Evolutionary conservation across 2,888 invertebrate genomes (phyloP).

Genomic region (Busseola fusca): DNA sequence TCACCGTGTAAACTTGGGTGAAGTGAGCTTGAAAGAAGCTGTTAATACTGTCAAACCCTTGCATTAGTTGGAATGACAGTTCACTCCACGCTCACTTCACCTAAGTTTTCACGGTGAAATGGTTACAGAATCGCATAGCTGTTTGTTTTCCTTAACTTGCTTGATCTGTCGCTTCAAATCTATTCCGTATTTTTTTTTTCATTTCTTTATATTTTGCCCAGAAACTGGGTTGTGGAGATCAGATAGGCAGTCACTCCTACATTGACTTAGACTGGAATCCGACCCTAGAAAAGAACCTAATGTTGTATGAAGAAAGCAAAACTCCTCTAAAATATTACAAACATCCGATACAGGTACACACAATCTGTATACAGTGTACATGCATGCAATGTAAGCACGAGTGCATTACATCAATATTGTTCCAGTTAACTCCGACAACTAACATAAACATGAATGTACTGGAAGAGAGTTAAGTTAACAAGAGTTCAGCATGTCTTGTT

Average conservation of each 20-base stretch:
- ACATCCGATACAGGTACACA: background rate
- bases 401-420: constrained; percentile 48
- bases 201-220: background rate
- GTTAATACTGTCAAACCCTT: too few relatives aligned
- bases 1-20: too few relatives aligned
- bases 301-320: background rate
- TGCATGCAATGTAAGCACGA: background rate
- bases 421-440: constrained; percentile 26
- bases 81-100: too few relatives aligned
- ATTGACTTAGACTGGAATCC: background rate
- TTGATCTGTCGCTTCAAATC: background rate
- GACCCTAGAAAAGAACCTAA: background rate
- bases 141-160: too few relatives aligned
- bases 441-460: constrained; percentile 28
- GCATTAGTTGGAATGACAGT: too few relatives aligned
- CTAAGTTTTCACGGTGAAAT: too few relatives aligned
- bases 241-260: background rate
- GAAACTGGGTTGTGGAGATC: background rate
- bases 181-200: background rate
- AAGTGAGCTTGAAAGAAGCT: too few relatives aligned
- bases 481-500: constrained; percentile 25
- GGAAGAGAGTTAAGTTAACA: constrained; percentile 45
- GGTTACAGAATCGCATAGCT: too few relatives aligned
- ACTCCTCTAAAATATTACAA: background rate
- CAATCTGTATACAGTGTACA: background rate